Conservation (phyloP, 1,140 invertebrate species). For the Galleria mellonella region DNA sequence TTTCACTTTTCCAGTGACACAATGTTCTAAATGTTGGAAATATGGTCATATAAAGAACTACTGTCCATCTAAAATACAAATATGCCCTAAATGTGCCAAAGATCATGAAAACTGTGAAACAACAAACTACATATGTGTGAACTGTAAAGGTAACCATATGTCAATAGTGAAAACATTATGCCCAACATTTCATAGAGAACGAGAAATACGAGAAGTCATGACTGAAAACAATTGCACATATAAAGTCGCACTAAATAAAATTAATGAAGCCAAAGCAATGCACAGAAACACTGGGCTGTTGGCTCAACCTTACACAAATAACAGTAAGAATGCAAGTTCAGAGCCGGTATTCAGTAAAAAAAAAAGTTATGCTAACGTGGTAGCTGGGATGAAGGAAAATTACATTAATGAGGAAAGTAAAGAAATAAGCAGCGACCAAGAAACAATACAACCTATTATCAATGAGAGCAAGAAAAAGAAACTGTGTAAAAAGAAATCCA, state of each 20-base stretch:
- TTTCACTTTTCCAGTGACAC: constrained; percentile 16
- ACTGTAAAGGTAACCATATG: constrained; percentile 19
- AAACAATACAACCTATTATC: too few species aligned
- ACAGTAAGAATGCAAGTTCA: too few species aligned
- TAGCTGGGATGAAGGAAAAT: too few species aligned
- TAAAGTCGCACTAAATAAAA: constrained; percentile 3
- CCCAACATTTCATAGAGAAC: constrained; percentile 16
- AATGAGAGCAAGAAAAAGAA: too few species aligned
- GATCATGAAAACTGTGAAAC: constrained; percentile 19
- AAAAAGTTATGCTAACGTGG: too few species aligned
- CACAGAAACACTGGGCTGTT: too few species aligned
- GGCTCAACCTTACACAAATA: too few species aligned
- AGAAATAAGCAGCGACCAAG: too few species aligned
- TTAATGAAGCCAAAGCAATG: too few species aligned
- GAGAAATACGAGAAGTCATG: constrained; percentile 9
- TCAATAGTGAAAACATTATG: constrained; percentile 13
- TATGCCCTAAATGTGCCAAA: constrained; percentile 21
- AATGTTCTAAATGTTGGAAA: constrained; percentile 20
- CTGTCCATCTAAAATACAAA: constrained; percentile 13
- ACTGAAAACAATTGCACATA: constrained; percentile 1
- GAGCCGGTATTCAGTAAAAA: too few species aligned
- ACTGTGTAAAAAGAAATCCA: too few species aligned
- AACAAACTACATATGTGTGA: constrained; percentile 11
- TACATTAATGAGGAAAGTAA: too few species aligned
- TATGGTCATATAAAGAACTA: constrained; percentile 12